phyloP scores from a whole-genome alignment of 2,113 vertebrate species.

The Eulemur macaco region DNA sequence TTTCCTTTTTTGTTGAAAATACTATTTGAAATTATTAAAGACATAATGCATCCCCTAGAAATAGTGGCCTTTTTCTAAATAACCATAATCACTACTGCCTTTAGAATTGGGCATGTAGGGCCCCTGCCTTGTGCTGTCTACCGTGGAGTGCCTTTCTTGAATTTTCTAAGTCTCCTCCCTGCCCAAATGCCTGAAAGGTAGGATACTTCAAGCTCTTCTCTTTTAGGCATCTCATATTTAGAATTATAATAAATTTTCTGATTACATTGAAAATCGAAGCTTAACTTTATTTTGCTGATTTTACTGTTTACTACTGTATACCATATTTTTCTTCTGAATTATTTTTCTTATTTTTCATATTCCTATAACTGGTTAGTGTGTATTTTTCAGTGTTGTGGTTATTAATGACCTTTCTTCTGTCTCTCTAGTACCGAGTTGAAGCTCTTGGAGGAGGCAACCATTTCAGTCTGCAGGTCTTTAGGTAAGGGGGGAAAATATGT shows the following conservation, averaged over 20 bases:
- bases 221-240: background rate
- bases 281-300: constrained; percentile 33
- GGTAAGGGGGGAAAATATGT: constrained; percentile 84
- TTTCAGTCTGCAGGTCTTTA: constrained; percentile 93
- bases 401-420: constrained; percentile 41
- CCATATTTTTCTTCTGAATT: background rate
- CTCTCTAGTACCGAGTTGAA: constrained; percentile 91
- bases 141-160: background rate
- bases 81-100: background rate
- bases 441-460: constrained; percentile 94
- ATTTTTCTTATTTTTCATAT: background rate
- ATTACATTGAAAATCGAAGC: background rate
- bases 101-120: background rate
- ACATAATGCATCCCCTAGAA: background rate
- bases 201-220: background rate
- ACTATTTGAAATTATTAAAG: background rate
- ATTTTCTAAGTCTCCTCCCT: background rate
- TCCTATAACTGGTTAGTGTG: background rate
- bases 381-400: constrained; percentile 3
- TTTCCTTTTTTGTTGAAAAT: background rate
- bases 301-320: constrained; percentile 4
- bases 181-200: background rate
- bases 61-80: background rate
- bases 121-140: background rate
- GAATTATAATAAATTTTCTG: background rate